Percentiles rank a stretch among this genome's conserved stretches.
Evolutionary conservation across 2,888 invertebrate genomes (phyloP).

Genomic region (Baccha elongata): DNA sequence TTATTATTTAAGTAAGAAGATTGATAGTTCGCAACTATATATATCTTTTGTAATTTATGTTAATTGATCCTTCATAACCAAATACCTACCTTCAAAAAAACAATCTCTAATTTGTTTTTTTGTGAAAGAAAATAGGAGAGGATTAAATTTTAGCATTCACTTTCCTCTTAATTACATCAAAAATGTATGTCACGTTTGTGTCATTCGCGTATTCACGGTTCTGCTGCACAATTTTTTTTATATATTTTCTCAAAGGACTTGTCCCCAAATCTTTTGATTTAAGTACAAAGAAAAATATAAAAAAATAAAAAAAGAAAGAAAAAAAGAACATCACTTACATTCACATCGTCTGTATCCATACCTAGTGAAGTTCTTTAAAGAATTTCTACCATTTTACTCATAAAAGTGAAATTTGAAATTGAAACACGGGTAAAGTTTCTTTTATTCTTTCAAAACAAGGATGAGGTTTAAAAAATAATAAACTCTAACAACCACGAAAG

Average conservation of each 20-base stretch:
- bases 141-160: slow-evolving; percentile 5
- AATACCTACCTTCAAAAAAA: too few relatives aligned
- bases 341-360: background rate
- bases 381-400: slow-evolving; percentile 51
- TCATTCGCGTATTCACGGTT: slow-evolving; percentile 4
- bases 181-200: slow-evolving; percentile 70
- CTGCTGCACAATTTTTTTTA: slow-evolving; percentile 35
- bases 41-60: too few relatives aligned
- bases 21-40: too few relatives aligned
- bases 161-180: slow-evolving; percentile 65
- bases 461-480: background rate
- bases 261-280: slow-evolving; percentile 14
- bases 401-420: slow-evolving; percentile 46
- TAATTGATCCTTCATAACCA: too few relatives aligned
- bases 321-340: slow-evolving; percentile 13
- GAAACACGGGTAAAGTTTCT: slow-evolving; percentile 44
- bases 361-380: slow-evolving; percentile 24
- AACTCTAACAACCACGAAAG: slow-evolving; percentile 9
- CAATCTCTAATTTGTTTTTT: too few relatives aligned
- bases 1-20: too few relatives aligned
- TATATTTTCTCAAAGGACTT: slow-evolving; percentile 53
- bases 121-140: too few relatives aligned
- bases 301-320: background rate
- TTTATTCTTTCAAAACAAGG: too few relatives aligned
- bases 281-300: slow-evolving; percentile 24